Evolutionary conservation across 2,888 invertebrate species (phyloP), one percentile per base, ranked within the genome.

Genomic region (Melinopterus prodromus): DNA sequence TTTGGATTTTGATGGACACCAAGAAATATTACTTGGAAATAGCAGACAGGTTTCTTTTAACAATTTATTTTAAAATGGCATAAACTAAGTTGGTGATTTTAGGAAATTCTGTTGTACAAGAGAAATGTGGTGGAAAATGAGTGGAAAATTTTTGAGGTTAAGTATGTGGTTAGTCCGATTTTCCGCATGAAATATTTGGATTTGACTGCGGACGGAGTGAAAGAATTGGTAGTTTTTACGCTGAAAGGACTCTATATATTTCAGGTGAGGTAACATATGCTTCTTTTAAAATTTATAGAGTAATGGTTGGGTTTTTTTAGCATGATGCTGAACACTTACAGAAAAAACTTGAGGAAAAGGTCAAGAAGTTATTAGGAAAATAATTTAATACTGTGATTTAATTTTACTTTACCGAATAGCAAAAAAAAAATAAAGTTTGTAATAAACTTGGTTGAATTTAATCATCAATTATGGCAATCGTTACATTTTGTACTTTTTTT

Each of bases 21-120:
- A 92, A 84, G 95, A 95, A 89, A 92, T 95, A 80, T 85, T 95
- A 26, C 87, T 95, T 69, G 94, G 95, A 78, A 94, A 93, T 9
- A 94, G 93, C 87, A 92, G 78, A 77, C 79, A 81, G 76, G 81
- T 81, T 70, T 53, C 1, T 35, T 16, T 26, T 16, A 16, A 26
- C 6, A 74, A 35, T 35, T 15, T 26, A 71, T 9, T 26, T 5
- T 16, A 35, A 74, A 74, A 74, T 6, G 16, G 16, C 14, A 71
- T 12, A 16, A n/a, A 38, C 6, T 6, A 76, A 53, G 35, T 76
- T 76, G 15, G 2, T n/a, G n/a, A 76, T 88, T 87, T 81, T 82
- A 91, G 90, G 91, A 91, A 86, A 86, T 93, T 70, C 86, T 92
- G 80, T 87, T 91, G 9, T 92, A 91, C 84, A 91, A 91, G 84